phyloP scores from a whole-genome alignment of 23 tunicate species.

The Aplidium turbinatum region DNA sequence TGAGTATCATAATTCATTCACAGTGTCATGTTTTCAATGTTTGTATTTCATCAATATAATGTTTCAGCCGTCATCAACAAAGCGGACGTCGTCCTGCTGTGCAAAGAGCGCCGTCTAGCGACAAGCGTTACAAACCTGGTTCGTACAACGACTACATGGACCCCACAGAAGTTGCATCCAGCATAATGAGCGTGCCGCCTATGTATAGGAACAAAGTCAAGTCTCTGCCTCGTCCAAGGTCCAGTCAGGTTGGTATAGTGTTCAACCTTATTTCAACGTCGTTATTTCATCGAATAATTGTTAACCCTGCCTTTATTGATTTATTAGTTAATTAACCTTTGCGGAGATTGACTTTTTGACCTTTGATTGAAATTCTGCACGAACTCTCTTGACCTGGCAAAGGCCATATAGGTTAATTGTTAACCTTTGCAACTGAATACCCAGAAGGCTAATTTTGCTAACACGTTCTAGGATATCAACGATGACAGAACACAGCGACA shows the following conservation, averaged over 20 bases:
- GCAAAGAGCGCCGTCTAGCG: conserved; percentile 46
- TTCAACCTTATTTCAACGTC: not conserved
- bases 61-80: not conserved
- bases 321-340: no score
- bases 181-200: conserved; percentile 86
- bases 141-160: conserved; percentile 84
- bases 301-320: no score
- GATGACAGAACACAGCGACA: conserved; percentile 12
- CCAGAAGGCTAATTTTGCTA: no score
- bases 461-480: conserved; percentile 34
- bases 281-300: no score
- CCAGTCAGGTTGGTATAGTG: conserved; percentile 53
- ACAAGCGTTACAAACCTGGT: conserved; percentile 64
- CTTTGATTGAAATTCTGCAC: no score
- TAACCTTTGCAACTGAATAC: no score
- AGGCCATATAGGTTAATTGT: no score
- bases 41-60: not conserved
- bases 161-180: conserved; percentile 74
- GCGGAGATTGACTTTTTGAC: no score
- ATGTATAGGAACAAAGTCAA: conserved; percentile 40
- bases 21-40: not conserved
- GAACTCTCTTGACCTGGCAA: no score
- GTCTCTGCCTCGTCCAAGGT: conserved; percentile 69
- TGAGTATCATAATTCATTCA: no score
- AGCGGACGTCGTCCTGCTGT: conserved; percentile 3